Evolutionary conservation across 2,113 vertebrate species (phyloP).

Genomic region (Sardina pilchardus): DNA sequence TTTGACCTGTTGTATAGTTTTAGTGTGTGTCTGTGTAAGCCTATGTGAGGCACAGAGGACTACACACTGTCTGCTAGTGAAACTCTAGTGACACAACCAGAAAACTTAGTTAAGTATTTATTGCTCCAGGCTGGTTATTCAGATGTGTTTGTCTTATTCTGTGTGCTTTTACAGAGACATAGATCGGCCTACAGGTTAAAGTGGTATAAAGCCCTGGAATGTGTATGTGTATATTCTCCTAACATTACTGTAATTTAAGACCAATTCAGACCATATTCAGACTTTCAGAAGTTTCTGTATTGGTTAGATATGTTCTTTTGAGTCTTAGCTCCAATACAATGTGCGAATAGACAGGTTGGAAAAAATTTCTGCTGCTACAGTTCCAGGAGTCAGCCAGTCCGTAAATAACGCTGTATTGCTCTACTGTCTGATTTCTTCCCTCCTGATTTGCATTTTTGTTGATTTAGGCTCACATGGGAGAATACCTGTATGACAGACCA

Average conservation of each 20-base stretch:
- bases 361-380: background rate
- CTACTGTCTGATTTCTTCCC: background rate
- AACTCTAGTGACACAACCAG: background rate
- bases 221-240: background rate
- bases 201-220: background rate
- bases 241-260: background rate
- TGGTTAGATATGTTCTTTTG: background rate
- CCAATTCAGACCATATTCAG: background rate
- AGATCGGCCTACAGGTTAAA: background rate
- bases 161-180: background rate
- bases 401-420: background rate
- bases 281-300: background rate
- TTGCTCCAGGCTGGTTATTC: background rate
- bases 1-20: slow-evolving; percentile 9
- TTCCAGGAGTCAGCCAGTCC: background rate
- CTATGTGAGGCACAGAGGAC: slow-evolving; percentile 5
- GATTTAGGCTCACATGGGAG: background rate
- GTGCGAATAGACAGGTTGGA: background rate
- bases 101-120: background rate
- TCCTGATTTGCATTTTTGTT: background rate
- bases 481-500: background rate
- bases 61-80: background rate
- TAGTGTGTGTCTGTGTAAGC: background rate
- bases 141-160: background rate
- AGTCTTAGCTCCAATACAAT: background rate